Evolutionary conservation across 2,113 vertebrate species (phyloP), one percentile per base, ranked within the genome.

Genomic region (Panthera tigris): DNA sequence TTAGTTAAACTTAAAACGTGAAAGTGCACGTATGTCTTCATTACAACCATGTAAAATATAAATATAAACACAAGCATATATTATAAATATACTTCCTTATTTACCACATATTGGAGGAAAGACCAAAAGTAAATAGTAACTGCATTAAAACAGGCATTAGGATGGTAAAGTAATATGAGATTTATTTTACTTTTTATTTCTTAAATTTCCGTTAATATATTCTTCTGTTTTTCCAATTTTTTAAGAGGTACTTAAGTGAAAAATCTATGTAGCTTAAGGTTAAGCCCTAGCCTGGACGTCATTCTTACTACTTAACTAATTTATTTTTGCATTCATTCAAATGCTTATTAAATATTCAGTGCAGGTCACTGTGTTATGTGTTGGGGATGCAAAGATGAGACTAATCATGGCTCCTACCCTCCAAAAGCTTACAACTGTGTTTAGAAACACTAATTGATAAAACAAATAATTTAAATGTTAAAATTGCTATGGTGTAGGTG

Each of bases 131-230:
- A 76, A 94, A 57, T 82, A 97, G 13, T 65, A 78, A 94, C 31
- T 86, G 5, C 57, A 57, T n/a, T 92, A 68, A 87, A 94, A 79
- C 15, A 65, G 50, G n/a, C 13, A 63, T 81, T 69, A 83, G 11
- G 6, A 19, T 55, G 19, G 36, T 74, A 39, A 91, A 81, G 48
- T 74, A 91, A 94, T 55, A 52, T 79, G 81, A 87, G 61, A 73
- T 79, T n/a, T 25, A n/a, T 33, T 89, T 96, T 80, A 29, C 61
- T 90, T 85, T 94, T 73, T 21, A 65, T 63, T 95, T 85, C 65
- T 97, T 93, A 90, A 91, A 48, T 94, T 81, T 92, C 18, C 27
- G 57, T 92, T 87, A 76, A 78, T 76, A 25, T 39, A 71, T 33
- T 84, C 41, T 33, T 84, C 39, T 36, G 41, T 86, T 55, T 86